Evolutionary conservation across 2,888 invertebrate genomes (phyloP).

Genomic region (Amphipyra berbera): DNA sequence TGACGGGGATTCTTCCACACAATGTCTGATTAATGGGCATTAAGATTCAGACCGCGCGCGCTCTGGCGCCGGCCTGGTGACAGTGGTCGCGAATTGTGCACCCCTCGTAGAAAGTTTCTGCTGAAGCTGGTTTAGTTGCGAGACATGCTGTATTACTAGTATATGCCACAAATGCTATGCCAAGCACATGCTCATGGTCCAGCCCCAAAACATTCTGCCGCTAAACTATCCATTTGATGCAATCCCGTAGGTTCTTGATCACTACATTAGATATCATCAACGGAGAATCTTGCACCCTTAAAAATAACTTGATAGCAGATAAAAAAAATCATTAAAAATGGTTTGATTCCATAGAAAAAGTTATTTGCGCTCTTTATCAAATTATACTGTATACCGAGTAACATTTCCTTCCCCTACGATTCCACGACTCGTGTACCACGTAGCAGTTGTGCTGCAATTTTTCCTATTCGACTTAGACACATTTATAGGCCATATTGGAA

Average conservation of each 20-base stretch:
- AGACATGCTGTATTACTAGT: background rate
- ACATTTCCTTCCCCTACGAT: background rate
- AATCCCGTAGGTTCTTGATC: too few species aligned
- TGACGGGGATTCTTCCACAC: conserved; percentile 59
- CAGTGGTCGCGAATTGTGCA: conserved; percentile 54
- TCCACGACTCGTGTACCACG: conserved; percentile 52
- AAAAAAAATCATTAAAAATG: too few species aligned
- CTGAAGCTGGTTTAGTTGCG: background rate
- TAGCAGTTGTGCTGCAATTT: conserved; percentile 60
- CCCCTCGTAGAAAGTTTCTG: conserved; percentile 1
- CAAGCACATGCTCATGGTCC: too few species aligned
- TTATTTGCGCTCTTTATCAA: too few species aligned
- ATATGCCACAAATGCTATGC: too few species aligned
- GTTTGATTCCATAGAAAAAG: too few species aligned
- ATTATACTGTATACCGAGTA: too few species aligned
- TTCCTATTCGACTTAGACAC: conserved; percentile 71
- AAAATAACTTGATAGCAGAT: too few species aligned
- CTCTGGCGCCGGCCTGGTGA: conserved; percentile 59
- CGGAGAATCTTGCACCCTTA: too few species aligned
- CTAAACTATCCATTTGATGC: too few species aligned
- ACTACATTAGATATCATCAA: too few species aligned
- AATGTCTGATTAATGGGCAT: conserved; percentile 71
- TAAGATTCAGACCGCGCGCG: conserved; percentile 68
- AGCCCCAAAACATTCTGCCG: too few species aligned
- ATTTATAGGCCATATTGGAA: conserved; percentile 77